A percentile compares a stretch with the other conserved stretches of the same genome.
Conservation (phyloP, 2,113 vertebrate genomes). For the Abramis brama region DNA sequence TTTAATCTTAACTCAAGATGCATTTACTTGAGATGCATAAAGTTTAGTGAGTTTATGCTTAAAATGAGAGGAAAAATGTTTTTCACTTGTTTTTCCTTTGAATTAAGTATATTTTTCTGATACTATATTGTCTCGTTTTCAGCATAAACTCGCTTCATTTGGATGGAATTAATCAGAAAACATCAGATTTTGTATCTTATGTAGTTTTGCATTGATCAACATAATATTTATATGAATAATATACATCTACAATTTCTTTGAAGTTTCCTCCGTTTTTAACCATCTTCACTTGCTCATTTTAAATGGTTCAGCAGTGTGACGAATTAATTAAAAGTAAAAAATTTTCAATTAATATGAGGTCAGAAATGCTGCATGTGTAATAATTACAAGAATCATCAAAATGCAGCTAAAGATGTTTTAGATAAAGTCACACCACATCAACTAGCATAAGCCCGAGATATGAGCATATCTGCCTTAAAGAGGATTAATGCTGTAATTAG, state of each 20-base stretch:
- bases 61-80: not conserved
- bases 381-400: not conserved
- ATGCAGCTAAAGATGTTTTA: not conserved
- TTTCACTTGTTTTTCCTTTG: too few species aligned
- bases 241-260: not conserved
- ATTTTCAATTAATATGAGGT: not conserved
- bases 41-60: not conserved
- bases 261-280: not conserved
- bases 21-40: not conserved
- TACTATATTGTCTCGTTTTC: not conserved
- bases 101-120: not conserved
- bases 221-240: not conserved
- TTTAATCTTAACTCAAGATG: too few species aligned
- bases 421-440: not conserved
- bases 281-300: not conserved
- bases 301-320: not conserved
- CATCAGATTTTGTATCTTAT: not conserved
- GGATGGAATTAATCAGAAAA: not conserved
- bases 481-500: constrained; percentile 8
- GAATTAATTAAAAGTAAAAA: not conserved
- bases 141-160: not conserved
- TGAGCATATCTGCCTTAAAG: constrained; percentile 5
- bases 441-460: not conserved
- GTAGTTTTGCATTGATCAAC: not conserved
- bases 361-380: not conserved